Base-by-base conservation (phyloP, 2,888 invertebrate genomes). In the Phyto melanocephala region DNA sequence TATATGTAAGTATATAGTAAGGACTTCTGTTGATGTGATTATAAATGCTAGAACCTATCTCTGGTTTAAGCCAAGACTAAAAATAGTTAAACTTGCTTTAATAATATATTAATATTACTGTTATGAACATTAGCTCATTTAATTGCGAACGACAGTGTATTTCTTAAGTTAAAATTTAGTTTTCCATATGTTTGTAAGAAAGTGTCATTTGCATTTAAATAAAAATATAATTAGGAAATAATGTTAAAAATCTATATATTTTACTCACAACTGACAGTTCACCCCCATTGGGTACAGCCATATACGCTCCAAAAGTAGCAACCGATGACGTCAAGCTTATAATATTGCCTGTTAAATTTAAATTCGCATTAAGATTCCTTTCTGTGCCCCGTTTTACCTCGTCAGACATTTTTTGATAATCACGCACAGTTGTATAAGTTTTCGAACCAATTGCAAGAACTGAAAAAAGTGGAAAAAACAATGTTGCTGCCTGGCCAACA, bases 291-390 rank as follows among this genome's bases (percentile, higher is more conserved):
- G 86, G 85, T 1, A 84, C 83, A 28, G 86, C 84, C 13, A 84
- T 80, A 37, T 85, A 22, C 15, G 84, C 87, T 13, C 87, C 85
- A 1, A 88, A 84, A 2, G 86, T 86, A 11, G 87, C 86, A 15
- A 87, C 75, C 33, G 79, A 74, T n/a, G 79, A 80, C 15, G 72
- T 47, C n/a, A 80, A 67, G 42, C 37, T 52, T 2, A 80, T 24
- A 7, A 80, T 42, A 62, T 80, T 72, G 7, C 52, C 24, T 6
- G 67, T 60, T 15, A 80, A 62, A 67, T 35, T 62, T 13, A 72
- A 54, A 54, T 86, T 85, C 0, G 72, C 45, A 1, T 80, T 81
- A 0, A 81, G 22, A 7, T 72, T 81, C 0, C 86, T 75, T 0
- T 87, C 80, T 2, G 50, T 37, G 1, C 62, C 72, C 35, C 52